Evolutionary conservation across 2,113 vertebrate genomes (phyloP), one percentile per base, ranked within the genome.

Genomic region (Verasper variegatus): DNA sequence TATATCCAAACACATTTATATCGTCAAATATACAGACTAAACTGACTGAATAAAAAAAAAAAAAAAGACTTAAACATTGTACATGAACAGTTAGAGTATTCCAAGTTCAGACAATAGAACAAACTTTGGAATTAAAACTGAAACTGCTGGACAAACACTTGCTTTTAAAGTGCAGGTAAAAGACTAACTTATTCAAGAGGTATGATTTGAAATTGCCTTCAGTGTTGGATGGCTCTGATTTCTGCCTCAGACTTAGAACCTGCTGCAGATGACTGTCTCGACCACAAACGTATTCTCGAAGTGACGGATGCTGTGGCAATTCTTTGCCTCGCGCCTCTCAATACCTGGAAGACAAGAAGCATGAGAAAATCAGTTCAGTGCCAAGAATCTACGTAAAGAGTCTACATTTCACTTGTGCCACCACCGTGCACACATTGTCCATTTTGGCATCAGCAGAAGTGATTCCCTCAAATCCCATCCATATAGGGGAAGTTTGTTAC

Each of bases 211-310:
- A 90, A 75, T 85, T 90, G 87, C 88, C 88, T 91, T 89, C 76
- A 64, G 81, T 55, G 73, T 89, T 70, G 70, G 74, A 58, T 71
- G 85, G 82, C 82, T 76, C 55, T 70, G 74, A 61, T 72, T 76
- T 75, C 82, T 56, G 35, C 63, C 52, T 35, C 74, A 31, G 78
- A 72, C 82, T 96, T 91, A 95, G 73, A 90, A 80, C 77, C 92
- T 82, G 54, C 95, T 92, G 59, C 97, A 99, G 94, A 99, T 97
- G 74, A 95, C 83, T 0, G 97, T 98, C 93, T 98, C 97, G 0
- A 98, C 95, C 91, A 98, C 97, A 81, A 98, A 98, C 3, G 96
- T 97, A 92, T 97, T 98, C 89, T 96, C 97, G 15, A 98, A 97
- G 90, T 99, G 97, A 88, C 96, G 96, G 81, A 99, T 97, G 67